A percentile compares a stretch with the other conserved stretches of the same genome.
Evolutionary conservation across 2,797 vertebrate species (phyloP).

Genomic region (Labroides dimidiatus): DNA sequence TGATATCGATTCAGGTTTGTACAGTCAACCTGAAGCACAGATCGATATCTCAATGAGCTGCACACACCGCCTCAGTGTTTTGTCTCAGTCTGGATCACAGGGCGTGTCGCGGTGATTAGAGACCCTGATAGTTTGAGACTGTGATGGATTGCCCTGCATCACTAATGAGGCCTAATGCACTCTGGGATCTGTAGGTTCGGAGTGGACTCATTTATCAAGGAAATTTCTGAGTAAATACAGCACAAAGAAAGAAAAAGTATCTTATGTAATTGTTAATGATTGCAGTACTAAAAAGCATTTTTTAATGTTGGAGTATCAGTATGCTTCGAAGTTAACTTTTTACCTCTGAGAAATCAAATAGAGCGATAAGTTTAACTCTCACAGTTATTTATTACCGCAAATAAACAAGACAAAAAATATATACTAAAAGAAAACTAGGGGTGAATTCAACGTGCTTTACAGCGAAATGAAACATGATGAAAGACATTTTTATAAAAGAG

Average conservation of each 20-base stretch:
- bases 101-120: constrained; percentile 35
- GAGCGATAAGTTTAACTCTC: too few relatives aligned
- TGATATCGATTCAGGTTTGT: constrained; percentile 54
- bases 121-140: constrained; percentile 24
- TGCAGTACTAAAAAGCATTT: neutral
- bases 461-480: too few relatives aligned
- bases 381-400: neutral
- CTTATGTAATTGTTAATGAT: too few relatives aligned
- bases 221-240: neutral
- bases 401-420: neutral
- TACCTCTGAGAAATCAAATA: neutral
- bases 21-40: constrained; percentile 46
- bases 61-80: constrained; percentile 32
- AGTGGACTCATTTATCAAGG: constrained; percentile 19
- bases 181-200: constrained; percentile 49
- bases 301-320: too few relatives aligned
- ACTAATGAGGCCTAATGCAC: constrained; percentile 52
- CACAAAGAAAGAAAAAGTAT: too few relatives aligned
- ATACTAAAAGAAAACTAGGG: neutral
- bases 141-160: constrained; percentile 18
- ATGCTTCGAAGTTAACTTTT: neutral
- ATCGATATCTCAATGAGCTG: constrained; percentile 70
- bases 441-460: too few relatives aligned
- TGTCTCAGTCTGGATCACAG: constrained; percentile 37
- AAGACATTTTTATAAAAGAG: too few relatives aligned